Evolutionary conservation across 1,140 invertebrate species (phyloP).

Genomic region (Euglossa dilemma): DNA sequence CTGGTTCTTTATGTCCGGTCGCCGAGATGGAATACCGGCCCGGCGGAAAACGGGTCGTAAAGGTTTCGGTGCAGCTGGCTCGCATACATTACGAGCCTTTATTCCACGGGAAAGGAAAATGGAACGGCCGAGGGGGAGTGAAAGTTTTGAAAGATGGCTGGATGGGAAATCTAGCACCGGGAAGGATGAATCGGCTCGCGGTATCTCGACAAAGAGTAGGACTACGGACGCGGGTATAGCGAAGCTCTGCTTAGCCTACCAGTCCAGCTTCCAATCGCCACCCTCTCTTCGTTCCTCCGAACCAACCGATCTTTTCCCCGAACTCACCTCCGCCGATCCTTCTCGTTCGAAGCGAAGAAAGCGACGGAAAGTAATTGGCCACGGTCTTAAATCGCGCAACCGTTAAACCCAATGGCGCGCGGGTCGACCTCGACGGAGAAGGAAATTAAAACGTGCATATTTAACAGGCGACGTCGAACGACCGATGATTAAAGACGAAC

Average conservation of each 20-base stretch:
- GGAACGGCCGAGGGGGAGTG: slow-evolving; percentile 11
- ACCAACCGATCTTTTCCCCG: no score
- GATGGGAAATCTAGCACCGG: neutral
- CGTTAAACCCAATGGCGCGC: neutral
- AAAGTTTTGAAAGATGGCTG: slow-evolving; percentile 35
- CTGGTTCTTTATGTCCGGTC: slow-evolving; percentile 51
- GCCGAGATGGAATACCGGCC: slow-evolving; percentile 27
- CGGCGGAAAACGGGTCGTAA: slow-evolving; percentile 40
- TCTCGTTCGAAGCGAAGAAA: no score
- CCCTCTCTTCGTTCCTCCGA: no score
- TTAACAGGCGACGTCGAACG: neutral
- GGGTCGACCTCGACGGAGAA: neutral
- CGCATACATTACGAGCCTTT: slow-evolving; percentile 46
- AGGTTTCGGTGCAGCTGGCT: slow-evolving; percentile 52
- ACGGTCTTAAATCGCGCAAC: neutral
- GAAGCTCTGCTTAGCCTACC: no score
- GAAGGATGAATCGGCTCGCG: slow-evolving; percentile 21
- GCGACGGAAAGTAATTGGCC: neutral
- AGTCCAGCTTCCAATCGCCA: no score
- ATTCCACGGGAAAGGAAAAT: slow-evolving; percentile 42
- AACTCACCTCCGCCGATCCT: no score
- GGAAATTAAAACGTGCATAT: neutral
- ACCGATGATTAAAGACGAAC: neutral
- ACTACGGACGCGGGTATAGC: neutral
- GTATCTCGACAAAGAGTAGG: neutral